Conservation (phyloP, 2,797 vertebrate genomes). For the Glyptemys insculpta region DNA sequence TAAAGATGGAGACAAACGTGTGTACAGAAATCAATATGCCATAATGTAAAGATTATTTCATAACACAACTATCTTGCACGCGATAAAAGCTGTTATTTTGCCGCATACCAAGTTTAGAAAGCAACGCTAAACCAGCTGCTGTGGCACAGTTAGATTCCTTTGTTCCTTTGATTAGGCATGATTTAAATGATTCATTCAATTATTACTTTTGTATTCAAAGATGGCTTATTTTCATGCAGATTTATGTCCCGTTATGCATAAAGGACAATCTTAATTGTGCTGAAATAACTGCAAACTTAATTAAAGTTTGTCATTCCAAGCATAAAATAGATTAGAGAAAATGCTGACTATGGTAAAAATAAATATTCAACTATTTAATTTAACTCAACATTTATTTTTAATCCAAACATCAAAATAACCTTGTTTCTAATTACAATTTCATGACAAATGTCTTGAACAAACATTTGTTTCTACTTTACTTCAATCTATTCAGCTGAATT, state of each 20-base stretch:
- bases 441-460: constrained; percentile 59
- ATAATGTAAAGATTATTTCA: background rate
- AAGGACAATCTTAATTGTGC: constrained; percentile 68
- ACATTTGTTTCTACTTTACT: constrained; percentile 43
- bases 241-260: constrained; percentile 40
- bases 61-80: background rate
- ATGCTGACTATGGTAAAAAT: constrained; percentile 64
- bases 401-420: constrained; percentile 70
- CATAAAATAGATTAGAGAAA: constrained; percentile 69
- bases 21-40: background rate
- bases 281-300: constrained; percentile 74
- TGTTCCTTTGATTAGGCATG: background rate
- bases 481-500: constrained; percentile 45
- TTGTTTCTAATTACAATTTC: constrained; percentile 66
- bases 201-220: constrained; percentile 67
- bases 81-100: background rate
- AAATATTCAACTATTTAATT: constrained; percentile 62
- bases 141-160: background rate
- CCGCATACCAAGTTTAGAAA: background rate
- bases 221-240: constrained; percentile 70
- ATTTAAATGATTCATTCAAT: constrained; percentile 56
- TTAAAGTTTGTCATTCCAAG: constrained; percentile 72
- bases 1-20: background rate
- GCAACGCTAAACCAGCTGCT: background rate
- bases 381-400: constrained; percentile 65